Base-by-base conservation (phyloP, 2,113 vertebrate genomes). In the Gopherus evgoodei region DNA sequence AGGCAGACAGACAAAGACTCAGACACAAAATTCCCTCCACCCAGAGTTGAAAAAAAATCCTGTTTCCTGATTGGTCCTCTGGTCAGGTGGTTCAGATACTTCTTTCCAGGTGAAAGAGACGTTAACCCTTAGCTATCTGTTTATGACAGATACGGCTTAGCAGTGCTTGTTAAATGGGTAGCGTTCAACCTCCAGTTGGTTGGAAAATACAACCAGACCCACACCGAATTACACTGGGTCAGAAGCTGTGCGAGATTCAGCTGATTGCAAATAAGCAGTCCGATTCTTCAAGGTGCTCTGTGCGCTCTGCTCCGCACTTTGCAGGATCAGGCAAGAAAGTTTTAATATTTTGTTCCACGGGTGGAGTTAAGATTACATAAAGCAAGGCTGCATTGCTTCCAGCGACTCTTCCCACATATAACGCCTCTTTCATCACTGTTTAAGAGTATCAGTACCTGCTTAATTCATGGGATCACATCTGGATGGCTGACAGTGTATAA, bases 401-500 rank as follows among this genome's bases (percentile, higher is more conserved):
- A 52, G 76, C 29, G 84, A 85, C 89, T 82, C 84, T 82, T 84
- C 62, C 65, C 86, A 76, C 27, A 0, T n/a, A 3, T 52, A 24
- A 95, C 22, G 11, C 92, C 52, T 65, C 65, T 94, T 87, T 93
- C 88, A 90, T 89, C 91, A 72, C 83, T n/a, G 11, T 85, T 91
- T n/a, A 57, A 54, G 91, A 69, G 13, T 31, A 85, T 88, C 90
- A 93, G 90, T 93, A 94, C 83, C 92, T 97, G 82, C 81, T 94
- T 29, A 21, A 7, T 75, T 95, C 88, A 42, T 84, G 89, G 94
- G 95, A 91, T 76, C 94, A 59, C 88, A 59, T 96, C 93, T 93
- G 95, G 83, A 29, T 91, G 90, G 93, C 94, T 96, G 93, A 52
- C 81, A 95, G 88, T 75, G 12, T 62, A 21, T 83, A 92, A 93